Base-by-base conservation (phyloP, 2,113 vertebrate species). In the Cisticola juncidis region DNA sequence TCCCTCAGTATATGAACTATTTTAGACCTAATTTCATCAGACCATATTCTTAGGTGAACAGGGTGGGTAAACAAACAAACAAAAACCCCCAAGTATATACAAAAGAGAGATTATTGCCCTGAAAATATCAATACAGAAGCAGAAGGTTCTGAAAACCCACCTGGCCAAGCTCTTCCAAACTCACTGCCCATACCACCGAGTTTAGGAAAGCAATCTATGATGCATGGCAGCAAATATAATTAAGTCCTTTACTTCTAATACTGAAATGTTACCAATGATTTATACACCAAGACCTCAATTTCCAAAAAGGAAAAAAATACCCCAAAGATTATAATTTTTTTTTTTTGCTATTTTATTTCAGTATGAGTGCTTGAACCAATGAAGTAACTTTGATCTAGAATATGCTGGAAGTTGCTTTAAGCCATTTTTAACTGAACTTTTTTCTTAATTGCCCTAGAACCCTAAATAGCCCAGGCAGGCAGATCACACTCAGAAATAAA, bases 401-500 rank as follows among this genome's bases (percentile, higher is more conserved):
- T 24, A 54, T 12, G 50, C 60, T 58, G 47, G 64, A 58, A 92
- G 76, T 78, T 14, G 28, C 61, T 92, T 77, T 68, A 61, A 76
- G 81, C 53, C 40, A 69, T 88, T 95, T 87, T 80, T 91, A 94
- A 92, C 83, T 86, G 80, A 35, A 51, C 72, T 72, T 62, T 71
- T 26, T 61, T 92, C 77, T 86, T 92, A 86, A 93, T 77, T 86
- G 83, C 69, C 88, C 80, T 45, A 66, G 83, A 94, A 89, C 65
- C 86, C 87, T 74, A 94, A 93, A 95, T 72, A 95, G 79, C 87
- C 79, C 61, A 51, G 64, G 84, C 61, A 95, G 64, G 84, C 77
- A 96, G 83, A 51, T 38, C 71, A 90, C 64, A 82, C 1, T 11
- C 76, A 78, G 80, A 94, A 93, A 92, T 82, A 68, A 88, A 73